Base-by-base conservation (phyloP, 2,888 invertebrate genomes). In the Monoplex corrugatus region DNA sequence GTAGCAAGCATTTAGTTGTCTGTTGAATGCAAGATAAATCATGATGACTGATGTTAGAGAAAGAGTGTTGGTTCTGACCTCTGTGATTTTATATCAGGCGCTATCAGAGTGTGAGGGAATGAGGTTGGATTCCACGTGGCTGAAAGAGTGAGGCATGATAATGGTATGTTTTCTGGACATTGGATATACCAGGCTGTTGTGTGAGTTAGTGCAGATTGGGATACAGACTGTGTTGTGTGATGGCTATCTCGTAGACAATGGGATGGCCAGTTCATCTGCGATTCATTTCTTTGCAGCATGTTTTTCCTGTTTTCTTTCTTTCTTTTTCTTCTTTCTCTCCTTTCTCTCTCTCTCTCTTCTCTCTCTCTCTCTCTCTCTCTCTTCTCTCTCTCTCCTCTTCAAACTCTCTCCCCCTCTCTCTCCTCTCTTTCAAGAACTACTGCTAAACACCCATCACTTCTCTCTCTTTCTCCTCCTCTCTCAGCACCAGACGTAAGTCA, bases 11-110 rank as follows among this genome's bases (percentile, higher is more conserved):
- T 75, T 75, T 19, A 13, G 75, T 75, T 75, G 75, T 68, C 68
- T 68, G 68, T 68, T 68, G 68, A 68, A 68, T 28, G 68, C 19
- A 68, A n/a, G n/a, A 68, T 68, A 68, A 68, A 8, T 68, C 68
- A 68, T 68, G 16, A n/a, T 19, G n/a, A 68, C 68, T 28, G 19
- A 68, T 68, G 68, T 68, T 5, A n/a, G n/a, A n/a, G 28, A 10
- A 68, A 23, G 28, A 68, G 68, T 28, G n/a, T 68, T 10, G 68
- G 68, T 23, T 68, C 28, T 68, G 68, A 68, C 68, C 68, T 68
- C 28, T 10, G 68, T 5, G n/a, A 68, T 28, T n/a, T n/a, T 5
- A n/a, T 68, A n/a, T 68, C 68, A 68, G 3, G 3, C 68, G 5
- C 3, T 3, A 28, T 28, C 28, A 5, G 16, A 28, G 5, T 23